A percentile compares a stretch with the other conserved stretches of the same genome.
phyloP scores from a whole-genome alignment of 2,888 invertebrate genomes.

The Strigamia transsilvanica region DNA sequence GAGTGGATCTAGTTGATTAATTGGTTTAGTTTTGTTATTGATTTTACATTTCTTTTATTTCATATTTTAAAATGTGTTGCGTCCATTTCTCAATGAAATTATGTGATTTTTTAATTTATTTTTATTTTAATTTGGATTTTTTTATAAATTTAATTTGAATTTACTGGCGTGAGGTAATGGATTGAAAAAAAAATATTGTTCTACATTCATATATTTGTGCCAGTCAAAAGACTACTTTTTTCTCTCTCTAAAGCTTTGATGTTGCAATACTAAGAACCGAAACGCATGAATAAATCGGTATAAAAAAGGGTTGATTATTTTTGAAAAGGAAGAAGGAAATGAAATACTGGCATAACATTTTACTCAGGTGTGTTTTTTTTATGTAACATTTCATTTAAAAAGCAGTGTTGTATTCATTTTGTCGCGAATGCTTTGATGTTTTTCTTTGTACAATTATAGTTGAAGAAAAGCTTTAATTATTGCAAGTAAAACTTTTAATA shows the following conservation, averaged over 20 bases:
- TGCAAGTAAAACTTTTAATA: too few species aligned
- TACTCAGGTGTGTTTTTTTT: too few species aligned
- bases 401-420: too few species aligned
- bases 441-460: too few species aligned
- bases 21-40: conserved; percentile 17
- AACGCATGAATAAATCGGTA: neutral
- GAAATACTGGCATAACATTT: too few species aligned
- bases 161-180: too few species aligned
- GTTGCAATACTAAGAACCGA: neutral
- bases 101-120: neutral
- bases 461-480: too few species aligned
- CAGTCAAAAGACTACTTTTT: neutral
- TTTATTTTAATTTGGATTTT: neutral
- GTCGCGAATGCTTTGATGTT: too few species aligned
- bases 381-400: too few species aligned
- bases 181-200: neutral
- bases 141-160: neutral
- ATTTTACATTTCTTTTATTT: neutral
- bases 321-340: too few species aligned
- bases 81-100: neutral
- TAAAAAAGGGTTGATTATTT: neutral
- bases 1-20: neutral
- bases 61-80: neutral
- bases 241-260: neutral
- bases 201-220: neutral